Evolutionary conservation across 2,113 vertebrate genomes (phyloP), one percentile per base, ranked within the genome.

Genomic region (Coptodon bakossiorum): DNA sequence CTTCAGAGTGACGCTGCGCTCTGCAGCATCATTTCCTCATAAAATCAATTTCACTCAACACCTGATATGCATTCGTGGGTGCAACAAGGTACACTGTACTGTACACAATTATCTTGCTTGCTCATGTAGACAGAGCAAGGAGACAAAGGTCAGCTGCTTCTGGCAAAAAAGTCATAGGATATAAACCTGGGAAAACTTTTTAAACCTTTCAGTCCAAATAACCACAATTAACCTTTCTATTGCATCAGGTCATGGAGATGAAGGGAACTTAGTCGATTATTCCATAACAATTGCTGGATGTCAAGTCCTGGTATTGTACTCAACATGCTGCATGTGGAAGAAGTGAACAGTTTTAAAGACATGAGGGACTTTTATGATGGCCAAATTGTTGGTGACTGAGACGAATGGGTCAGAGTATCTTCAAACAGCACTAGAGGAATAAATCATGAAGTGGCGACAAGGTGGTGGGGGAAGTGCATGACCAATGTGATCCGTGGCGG

Each of bases 41-140:
- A 73, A 92, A 94, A 93, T 91, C 86, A 88, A 90, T 93, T 90
- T 85, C 71, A 53, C 68, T 79, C 86, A 83, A 68, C 89, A 90
- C 82, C 85, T 85, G 87, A 93, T 90, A 83, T 81, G 81, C 50
- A 29, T 85, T 83, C 7, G 63, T 45, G 56, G 86, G 79, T 83
- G 91, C 86, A 84, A 89, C 63, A 84, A 87, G 61, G 79, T 66
- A 80, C 83, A 54, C 40, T 66, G 50, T 61, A 63, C 54, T 80
- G 82, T 52, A 84, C 83, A 82, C 83, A 82, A 86, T 89, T 68
- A 81, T 54, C 24, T 13, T 73, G 81, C 27, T 84, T 89, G 61
- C 78, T 91, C 59, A 40, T 73, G 82, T 61, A 66, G 38, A 66
- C 52, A 53, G 71, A 86, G 56, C 34, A 80, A 73, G 81, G 81